Conservation (phyloP, 2,113 vertebrate genomes). For the Barnardius zonarius region DNA sequence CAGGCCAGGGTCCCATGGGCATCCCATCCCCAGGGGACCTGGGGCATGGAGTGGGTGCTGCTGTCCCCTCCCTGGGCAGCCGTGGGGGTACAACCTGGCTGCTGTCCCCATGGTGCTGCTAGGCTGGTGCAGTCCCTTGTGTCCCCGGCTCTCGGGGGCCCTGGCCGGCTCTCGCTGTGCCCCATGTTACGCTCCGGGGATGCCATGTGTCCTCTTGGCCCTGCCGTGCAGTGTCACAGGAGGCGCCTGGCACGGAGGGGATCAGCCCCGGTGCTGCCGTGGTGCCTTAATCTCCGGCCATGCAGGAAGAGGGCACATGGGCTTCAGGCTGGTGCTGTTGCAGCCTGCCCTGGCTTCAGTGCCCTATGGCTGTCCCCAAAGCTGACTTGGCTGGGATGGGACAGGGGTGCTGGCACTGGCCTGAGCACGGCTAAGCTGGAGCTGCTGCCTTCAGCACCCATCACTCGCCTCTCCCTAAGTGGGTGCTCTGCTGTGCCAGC, state of each 20-base stretch:
- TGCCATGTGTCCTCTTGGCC: neutral
- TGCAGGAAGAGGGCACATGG: neutral
- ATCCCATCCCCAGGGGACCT: neutral
- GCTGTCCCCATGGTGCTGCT: slow-evolving; percentile 17
- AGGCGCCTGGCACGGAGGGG: neutral
- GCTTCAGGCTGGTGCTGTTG: neutral
- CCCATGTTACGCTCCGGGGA: neutral
- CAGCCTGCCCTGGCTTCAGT: neutral
- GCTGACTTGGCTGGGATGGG: neutral
- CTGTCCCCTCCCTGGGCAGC: neutral
- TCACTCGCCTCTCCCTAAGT: neutral
- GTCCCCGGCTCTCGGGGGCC: neutral
- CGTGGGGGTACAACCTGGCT: neutral
- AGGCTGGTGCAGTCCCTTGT: neutral
- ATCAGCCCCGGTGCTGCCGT: slow-evolving; percentile 62
- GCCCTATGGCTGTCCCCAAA: neutral
- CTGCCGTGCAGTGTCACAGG: neutral
- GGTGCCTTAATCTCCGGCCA: slow-evolving; percentile 69
- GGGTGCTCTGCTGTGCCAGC: neutral
- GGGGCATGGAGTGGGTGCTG: neutral
- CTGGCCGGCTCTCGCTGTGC: neutral
- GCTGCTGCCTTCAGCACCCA: neutral
- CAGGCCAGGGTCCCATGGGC: neutral
- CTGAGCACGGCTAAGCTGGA: neutral
- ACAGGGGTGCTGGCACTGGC: neutral